phyloP scores from a whole-genome alignment of 2,113 vertebrate genomes.

The Chinchilla lanigera region DNA sequence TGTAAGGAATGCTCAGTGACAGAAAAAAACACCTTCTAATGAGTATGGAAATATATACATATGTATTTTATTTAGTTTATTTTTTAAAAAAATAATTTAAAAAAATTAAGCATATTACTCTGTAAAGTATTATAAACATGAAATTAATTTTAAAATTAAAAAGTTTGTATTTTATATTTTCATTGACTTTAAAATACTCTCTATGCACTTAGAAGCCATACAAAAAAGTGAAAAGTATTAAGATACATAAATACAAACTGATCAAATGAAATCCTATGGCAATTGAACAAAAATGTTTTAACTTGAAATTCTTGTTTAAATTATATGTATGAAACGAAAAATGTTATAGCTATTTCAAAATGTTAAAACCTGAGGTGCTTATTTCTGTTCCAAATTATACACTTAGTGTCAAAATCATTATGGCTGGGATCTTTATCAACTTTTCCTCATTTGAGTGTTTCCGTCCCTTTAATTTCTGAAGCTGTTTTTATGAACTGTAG shows the following conservation, averaged over 20 bases:
- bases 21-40: neutral
- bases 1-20: neutral
- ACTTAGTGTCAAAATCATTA: neutral
- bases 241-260: neutral
- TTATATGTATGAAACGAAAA: neutral
- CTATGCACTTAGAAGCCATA: neutral
- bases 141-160: neutral
- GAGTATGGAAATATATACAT: neutral
- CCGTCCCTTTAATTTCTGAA: neutral
- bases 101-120: neutral
- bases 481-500: neutral
- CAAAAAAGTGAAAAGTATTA: neutral
- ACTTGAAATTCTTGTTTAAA: neutral
- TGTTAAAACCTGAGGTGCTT: neutral
- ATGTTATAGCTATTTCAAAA: neutral
- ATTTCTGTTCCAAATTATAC: neutral
- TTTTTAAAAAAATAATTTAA: too few relatives aligned
- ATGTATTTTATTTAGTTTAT: too few relatives aligned
- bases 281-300: slow-evolving; percentile 5
- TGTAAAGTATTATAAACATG: neutral
- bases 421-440: neutral
- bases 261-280: neutral
- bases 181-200: neutral
- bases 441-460: neutral
- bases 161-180: neutral